Conservation (phyloP, 2,797 vertebrate genomes). For the Acrocephalus scirpaceus region DNA sequence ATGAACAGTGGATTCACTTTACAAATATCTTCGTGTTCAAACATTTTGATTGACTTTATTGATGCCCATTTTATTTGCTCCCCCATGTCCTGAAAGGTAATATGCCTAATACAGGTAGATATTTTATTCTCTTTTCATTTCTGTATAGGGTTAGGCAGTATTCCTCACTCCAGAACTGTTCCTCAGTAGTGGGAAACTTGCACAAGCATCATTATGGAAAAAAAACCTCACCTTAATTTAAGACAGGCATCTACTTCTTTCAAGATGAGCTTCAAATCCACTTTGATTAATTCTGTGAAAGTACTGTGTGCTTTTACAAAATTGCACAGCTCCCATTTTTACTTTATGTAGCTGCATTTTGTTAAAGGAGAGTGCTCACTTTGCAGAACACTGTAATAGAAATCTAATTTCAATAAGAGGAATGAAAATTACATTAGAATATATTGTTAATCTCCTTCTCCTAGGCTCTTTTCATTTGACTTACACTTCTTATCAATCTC, state of each 20-base stretch:
- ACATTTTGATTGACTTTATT: not conserved
- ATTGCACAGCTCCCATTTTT: not conserved
- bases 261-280: not conserved
- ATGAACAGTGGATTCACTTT: not conserved
- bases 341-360: not conserved
- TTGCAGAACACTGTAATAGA: not conserved
- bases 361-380: not conserved
- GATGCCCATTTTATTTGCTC: not conserved
- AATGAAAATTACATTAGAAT: conserved; percentile 15
- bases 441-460: conserved; percentile 15
- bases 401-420: conserved; percentile 24
- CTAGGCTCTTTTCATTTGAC: not conserved
- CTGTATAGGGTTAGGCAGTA: not conserved
- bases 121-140: not conserved
- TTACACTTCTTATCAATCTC: conserved; percentile 27
- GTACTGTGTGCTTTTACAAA: not conserved
- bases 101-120: not conserved
- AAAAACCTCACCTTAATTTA: not conserved
- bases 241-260: not conserved
- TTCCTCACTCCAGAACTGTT: not conserved
- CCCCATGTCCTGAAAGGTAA: not conserved
- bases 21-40: not conserved
- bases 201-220: not conserved
- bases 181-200: not conserved
- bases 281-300: not conserved